A percentile compares a stretch with the other conserved stretches of the same genome.
Conservation (phyloP, 2,888 invertebrate species). For the Zygaena filipendulae region DNA sequence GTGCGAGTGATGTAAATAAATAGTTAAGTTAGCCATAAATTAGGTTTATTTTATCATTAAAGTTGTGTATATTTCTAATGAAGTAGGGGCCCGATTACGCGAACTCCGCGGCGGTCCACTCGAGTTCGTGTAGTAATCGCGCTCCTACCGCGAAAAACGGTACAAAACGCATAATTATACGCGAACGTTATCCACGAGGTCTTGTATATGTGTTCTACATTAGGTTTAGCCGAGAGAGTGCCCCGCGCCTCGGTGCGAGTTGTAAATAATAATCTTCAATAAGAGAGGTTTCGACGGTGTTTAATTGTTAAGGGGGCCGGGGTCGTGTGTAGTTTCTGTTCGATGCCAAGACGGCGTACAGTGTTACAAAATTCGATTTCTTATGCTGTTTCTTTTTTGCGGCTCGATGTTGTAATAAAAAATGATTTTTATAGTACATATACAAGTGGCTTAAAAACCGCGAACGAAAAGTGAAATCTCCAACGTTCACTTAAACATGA, state of each 20-base stretch:
- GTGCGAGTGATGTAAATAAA: constrained; percentile 24
- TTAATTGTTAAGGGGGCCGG: constrained; percentile 15
- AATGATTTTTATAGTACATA: too few species aligned
- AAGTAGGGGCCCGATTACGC: constrained; percentile 45
- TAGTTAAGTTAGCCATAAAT: constrained; percentile 16
- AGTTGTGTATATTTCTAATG: constrained; percentile 33
- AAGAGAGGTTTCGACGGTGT: constrained; percentile 15
- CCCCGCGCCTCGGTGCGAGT: constrained; percentile 12
- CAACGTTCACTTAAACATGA: too few species aligned
- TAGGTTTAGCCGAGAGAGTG: constrained; percentile 15
- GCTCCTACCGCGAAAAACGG: constrained; percentile 42
- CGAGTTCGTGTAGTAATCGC: constrained; percentile 32
- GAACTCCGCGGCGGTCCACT: constrained; percentile 22
- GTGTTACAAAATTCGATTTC: too few species aligned
- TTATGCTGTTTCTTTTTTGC: too few species aligned
- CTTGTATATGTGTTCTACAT: constrained; percentile 23
- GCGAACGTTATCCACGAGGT: constrained; percentile 18
- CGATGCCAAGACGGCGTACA: too few species aligned
- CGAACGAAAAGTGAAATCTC: too few species aligned
- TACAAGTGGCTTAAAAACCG: too few species aligned
- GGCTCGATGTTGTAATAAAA: too few species aligned
- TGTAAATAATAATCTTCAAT: constrained; percentile 31
- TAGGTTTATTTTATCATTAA: too few species aligned
- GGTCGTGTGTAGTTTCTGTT: too few species aligned
- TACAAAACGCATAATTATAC: constrained; percentile 56